phyloP scores from a whole-genome alignment of 2,113 vertebrate species.

The Neodon shergylaensis region DNA sequence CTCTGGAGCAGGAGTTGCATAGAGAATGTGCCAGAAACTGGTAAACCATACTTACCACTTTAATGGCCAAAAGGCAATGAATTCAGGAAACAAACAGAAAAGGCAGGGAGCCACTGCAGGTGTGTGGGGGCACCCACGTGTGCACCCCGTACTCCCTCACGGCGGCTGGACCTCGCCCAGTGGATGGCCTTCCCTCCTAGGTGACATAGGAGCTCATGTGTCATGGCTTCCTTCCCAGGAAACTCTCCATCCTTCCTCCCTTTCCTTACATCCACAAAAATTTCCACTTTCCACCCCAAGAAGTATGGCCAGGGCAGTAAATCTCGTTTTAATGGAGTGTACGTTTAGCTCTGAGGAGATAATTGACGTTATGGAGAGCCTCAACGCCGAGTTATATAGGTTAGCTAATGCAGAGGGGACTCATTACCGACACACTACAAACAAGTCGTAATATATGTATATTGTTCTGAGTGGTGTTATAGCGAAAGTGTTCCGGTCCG shows the following conservation, averaged over 20 bases:
- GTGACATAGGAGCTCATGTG: slow-evolving; percentile 74
- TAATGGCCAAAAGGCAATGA: slow-evolving; percentile 70
- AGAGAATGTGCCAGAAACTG: slow-evolving; percentile 33
- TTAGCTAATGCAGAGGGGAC: slow-evolving; percentile 90
- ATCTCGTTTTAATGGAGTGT: slow-evolving; percentile 89
- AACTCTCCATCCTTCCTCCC: slow-evolving; percentile 73
- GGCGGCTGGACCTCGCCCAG: neutral
- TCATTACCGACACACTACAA: slow-evolving; percentile 89
- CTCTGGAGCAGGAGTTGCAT: slow-evolving; percentile 57
- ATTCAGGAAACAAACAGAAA: slow-evolving; percentile 68
- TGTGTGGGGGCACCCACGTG: accelerated
- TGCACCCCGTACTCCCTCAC: neutral
- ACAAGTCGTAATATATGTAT: slow-evolving; percentile 90
- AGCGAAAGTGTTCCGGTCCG: slow-evolving; percentile 88
- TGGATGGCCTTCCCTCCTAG: neutral
- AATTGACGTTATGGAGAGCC: slow-evolving; percentile 88
- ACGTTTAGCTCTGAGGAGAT: slow-evolving; percentile 88
- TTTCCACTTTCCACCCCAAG: slow-evolving; percentile 81
- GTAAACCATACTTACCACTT: slow-evolving; percentile 70
- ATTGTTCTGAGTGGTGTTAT: slow-evolving; percentile 89
- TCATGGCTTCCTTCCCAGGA: slow-evolving; percentile 79
- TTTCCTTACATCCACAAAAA: slow-evolving; percentile 85
- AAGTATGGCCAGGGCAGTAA: slow-evolving; percentile 84
- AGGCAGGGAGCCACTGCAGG: neutral
- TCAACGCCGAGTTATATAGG: slow-evolving; percentile 86